These are phyloP conservation scores for Pogonocichla stellata DNA, from an alignment of 2,113 vertebrate genomes.

Conservation along the genomic window DNA sequence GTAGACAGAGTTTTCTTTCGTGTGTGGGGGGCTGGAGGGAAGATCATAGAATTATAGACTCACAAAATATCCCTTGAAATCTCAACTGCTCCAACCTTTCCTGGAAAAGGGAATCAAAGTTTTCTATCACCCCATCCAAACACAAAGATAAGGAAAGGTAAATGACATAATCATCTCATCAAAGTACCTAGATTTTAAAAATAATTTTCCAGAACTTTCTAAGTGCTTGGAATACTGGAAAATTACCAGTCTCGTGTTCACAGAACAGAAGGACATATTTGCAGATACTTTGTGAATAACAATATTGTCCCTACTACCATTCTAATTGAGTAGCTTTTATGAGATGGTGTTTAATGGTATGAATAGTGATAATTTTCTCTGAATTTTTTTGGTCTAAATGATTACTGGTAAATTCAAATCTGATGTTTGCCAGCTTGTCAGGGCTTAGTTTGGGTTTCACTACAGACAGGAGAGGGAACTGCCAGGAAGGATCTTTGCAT, in stretches of 20 bases:
- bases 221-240: not conserved
- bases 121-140: not conserved
- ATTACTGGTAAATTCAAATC: not conserved
- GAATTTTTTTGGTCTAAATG: not conserved
- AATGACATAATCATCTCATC: not conserved
- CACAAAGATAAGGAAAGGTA: not conserved
- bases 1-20: conserved; percentile 56
- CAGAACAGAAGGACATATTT: not conserved
- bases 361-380: not conserved
- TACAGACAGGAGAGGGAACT: not conserved
- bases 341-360: not conserved
- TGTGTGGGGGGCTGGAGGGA: not conserved
- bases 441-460: not conserved
- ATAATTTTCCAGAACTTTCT: not conserved
- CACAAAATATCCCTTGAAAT: not conserved
- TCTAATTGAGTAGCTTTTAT: not conserved
- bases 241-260: not conserved
- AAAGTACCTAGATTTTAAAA: not conserved
- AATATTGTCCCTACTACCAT: not conserved
- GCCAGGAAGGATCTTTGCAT: not conserved
- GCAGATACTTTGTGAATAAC: not conserved
- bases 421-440: not conserved
- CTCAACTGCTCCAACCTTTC: not conserved
- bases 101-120: not conserved
- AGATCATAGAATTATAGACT: not conserved